Conservation (phyloP, 1,140 invertebrate species). For the Daktulosphaira vitifoliae region DNA sequence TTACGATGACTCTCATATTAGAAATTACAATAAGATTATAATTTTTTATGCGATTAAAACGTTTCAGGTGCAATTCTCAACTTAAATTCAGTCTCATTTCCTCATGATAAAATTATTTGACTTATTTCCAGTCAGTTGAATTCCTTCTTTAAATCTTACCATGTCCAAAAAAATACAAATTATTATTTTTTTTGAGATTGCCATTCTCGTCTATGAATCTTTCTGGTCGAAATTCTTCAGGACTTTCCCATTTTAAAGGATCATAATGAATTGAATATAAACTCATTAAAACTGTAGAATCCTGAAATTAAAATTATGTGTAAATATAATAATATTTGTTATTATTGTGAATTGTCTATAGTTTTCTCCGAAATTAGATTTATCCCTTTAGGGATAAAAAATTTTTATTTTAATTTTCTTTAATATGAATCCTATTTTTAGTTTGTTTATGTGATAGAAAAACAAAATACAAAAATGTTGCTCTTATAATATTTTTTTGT, state of each 20-base stretch:
- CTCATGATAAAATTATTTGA: neutral
- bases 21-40: neutral
- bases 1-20: neutral
- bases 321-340: neutral
- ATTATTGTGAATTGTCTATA: too few species aligned
- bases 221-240: slow-evolving; percentile 61
- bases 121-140: neutral
- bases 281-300: slow-evolving; percentile 56
- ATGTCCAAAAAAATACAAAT: slow-evolving; percentile 58
- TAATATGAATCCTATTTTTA: too few species aligned
- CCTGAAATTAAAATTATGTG: slow-evolving; percentile 38
- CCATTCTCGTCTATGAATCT: slow-evolving; percentile 52
- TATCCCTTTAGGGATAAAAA: too few species aligned
- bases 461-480: too few species aligned
- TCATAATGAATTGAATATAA: slow-evolving; percentile 56
- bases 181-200: slow-evolving; percentile 46
- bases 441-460: too few species aligned
- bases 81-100: too few species aligned
- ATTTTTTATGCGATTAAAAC: too few species aligned
- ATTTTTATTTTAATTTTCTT: too few species aligned
- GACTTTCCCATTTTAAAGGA: slow-evolving; percentile 54
- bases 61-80: too few species aligned
- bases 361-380: too few species aligned
- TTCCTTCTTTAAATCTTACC: slow-evolving; percentile 48
- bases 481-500: too few species aligned